phyloP scores from a whole-genome alignment of 2,113 vertebrate species.

The Hemicordylus capensis region DNA sequence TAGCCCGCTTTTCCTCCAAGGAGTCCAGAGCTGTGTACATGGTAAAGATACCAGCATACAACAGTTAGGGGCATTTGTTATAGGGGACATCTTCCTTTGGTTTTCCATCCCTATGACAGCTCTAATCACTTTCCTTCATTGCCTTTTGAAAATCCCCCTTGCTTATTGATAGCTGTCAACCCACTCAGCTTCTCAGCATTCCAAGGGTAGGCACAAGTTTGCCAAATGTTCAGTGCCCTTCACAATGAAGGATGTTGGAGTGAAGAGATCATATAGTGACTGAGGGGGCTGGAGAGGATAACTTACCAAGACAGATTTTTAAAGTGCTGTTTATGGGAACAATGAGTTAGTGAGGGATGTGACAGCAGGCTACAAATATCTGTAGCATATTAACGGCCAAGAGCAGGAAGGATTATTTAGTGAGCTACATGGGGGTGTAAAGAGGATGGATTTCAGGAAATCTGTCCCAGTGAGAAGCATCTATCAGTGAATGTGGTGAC shows the following conservation, averaged over 20 bases:
- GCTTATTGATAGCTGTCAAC: background rate
- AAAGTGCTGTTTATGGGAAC: constrained; percentile 50
- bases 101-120: background rate
- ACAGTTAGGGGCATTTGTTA: background rate
- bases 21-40: no score
- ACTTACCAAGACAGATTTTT: constrained; percentile 67
- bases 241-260: constrained; percentile 43
- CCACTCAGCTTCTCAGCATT: constrained; percentile 6
- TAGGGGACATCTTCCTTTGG: background rate
- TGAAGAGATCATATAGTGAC: constrained; percentile 53
- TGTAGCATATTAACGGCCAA: constrained; percentile 55
- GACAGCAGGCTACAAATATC: constrained; percentile 65
- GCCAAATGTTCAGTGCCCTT: background rate
- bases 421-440: constrained; percentile 35
- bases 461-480: background rate
- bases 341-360: constrained; percentile 48
- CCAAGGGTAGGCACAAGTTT: background rate
- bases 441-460: constrained; percentile 46
- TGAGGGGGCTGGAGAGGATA: constrained; percentile 54
- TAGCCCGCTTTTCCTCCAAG: no score
- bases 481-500: background rate
- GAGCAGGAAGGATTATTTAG: constrained; percentile 17
- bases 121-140: constrained; percentile 6
- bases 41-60: background rate
- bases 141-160: background rate